Conservation (phyloP, 2,888 invertebrate species). For the Leuctra nigra region DNA sequence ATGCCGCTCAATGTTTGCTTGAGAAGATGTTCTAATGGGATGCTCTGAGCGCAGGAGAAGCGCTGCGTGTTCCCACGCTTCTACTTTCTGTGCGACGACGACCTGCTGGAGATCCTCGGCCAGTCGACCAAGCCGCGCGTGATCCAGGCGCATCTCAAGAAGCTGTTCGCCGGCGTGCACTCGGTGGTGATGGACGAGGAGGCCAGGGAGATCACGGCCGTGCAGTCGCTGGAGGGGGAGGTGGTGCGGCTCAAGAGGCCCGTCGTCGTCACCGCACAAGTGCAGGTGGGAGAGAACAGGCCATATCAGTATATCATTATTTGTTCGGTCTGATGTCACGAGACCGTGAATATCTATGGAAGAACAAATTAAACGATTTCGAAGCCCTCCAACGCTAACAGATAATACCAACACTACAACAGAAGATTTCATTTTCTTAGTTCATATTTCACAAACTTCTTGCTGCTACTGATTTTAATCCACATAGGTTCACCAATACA, state of each 20-base stretch:
- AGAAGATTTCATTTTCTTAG: too few relatives aligned
- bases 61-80: constrained; percentile 90
- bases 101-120: constrained; percentile 90
- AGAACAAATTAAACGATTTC: too few relatives aligned
- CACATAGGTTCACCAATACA: too few relatives aligned
- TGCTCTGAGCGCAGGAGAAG: constrained; percentile 66
- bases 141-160: constrained; percentile 91
- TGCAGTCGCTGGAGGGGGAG: constrained; percentile 72
- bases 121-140: constrained; percentile 84
- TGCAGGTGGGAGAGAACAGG: too few relatives aligned
- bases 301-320: too few relatives aligned
- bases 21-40: neutral
- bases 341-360: too few relatives aligned
- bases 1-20: too few relatives aligned
- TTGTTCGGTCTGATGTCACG: too few relatives aligned
- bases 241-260: constrained; percentile 58
- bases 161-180: constrained; percentile 88
- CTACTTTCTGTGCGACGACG: constrained; percentile 97
- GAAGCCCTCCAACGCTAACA: too few relatives aligned
- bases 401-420: too few relatives aligned
- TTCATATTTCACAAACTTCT: too few relatives aligned
- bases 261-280: constrained; percentile 64
- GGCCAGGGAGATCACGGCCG: constrained; percentile 53
- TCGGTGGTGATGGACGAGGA: constrained; percentile 62
- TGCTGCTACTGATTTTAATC: too few relatives aligned